Conservation (phyloP, 1,140 invertebrate species). For the Monochamus saltuarius region DNA sequence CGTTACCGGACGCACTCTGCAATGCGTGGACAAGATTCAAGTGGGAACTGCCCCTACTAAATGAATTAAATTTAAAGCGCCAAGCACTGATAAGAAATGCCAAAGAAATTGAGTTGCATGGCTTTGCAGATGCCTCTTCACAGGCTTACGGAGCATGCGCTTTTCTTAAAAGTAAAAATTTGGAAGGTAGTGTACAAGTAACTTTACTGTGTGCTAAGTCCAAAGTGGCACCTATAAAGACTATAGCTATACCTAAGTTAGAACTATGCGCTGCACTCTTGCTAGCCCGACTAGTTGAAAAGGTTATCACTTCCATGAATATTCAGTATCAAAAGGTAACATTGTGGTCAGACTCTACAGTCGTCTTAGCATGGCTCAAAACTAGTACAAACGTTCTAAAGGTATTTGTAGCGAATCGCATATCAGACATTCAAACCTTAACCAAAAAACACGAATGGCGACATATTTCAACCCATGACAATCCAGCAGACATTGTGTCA, state of each 20-base stretch:
- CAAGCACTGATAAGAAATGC: not conserved
- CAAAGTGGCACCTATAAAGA: conserved; percentile 19
- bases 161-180: conserved; percentile 2
- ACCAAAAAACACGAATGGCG: not conserved
- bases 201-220: conserved; percentile 11
- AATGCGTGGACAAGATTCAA: no score
- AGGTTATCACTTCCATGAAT: conserved; percentile 21
- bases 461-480: conserved; percentile 4
- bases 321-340: not conserved
- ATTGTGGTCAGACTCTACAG: conserved; percentile 6
- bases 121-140: conserved; percentile 15
- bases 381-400: not conserved
- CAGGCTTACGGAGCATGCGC: conserved; percentile 21
- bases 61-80: no score
- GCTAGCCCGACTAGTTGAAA: conserved; percentile 33
- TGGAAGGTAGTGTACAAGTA: not conserved
- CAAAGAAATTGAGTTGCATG: conserved; percentile 28
- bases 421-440: conserved; percentile 13
- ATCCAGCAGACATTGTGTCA: conserved; percentile 16
- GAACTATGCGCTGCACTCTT: conserved; percentile 19
- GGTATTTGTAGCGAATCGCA: conserved; percentile 12
- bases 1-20: no score
- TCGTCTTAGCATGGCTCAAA: conserved; percentile 13
- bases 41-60: no score
- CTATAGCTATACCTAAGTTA: conserved; percentile 5